Evolutionary conservation across 2,113 vertebrate genomes (phyloP), one percentile per base, ranked within the genome.

Genomic region (Gnathonemus echidnorhynchus): DNA sequence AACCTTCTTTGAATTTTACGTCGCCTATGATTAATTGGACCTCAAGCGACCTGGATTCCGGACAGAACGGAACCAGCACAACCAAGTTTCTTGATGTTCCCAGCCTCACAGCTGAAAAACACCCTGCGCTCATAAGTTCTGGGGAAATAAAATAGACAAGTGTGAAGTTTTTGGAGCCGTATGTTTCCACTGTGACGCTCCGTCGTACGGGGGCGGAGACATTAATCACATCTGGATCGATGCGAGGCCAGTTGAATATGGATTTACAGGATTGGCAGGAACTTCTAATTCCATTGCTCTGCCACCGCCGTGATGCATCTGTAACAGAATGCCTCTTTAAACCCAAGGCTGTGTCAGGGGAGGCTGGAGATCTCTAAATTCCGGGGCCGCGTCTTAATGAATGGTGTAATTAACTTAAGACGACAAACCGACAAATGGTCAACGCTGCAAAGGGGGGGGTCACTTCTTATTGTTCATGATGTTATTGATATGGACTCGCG

Each of bases 1-100:
- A 95, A 93, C 93, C 93, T 92, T 93, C 92, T 94, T 95, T 95
- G 93, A 95, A 93, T 93, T 92, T 93, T 92, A 91, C 92, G 85
- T 88, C 91, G 90, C 92, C 91, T 91, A 93, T 94, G 93, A 95
- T 93, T 93, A 91, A 80, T 93, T 94, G 93, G 95, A 94, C 93
- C 93, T 74, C 86, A 10, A 24, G 66, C 58, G 91, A 94, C 93
- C 88, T 91, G 91, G 90, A 90, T 93, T 87, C 35, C 6, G 53
- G n/a, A 87, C 89, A 35, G 49, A 88, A 62, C 58, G 24, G 58
- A 39, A 74, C 62, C 46, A n/a, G 46, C 31, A 27, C 50, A 42
- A 15, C 48, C 6, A 46, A 13, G 62, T 27, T 58, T 86, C 52
- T 48, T 85, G 49, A 89, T 89, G 52, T n/a, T 31, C 24, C 31